Conservation (phyloP, 2,113 vertebrate genomes). For the Phaetusa simplex region DNA sequence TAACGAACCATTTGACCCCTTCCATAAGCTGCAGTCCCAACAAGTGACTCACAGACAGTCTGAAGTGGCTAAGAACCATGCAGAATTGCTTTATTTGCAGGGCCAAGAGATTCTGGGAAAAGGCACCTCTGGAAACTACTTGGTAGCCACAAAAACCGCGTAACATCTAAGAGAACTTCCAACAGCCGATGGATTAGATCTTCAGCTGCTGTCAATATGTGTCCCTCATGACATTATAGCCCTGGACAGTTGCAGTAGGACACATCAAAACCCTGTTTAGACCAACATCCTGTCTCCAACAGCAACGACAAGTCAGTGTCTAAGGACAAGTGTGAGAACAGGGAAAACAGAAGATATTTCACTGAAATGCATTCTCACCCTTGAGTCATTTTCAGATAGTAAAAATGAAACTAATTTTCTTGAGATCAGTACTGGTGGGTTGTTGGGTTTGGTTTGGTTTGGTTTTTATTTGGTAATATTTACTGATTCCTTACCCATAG, state of each 20-base stretch:
- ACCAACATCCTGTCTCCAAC: neutral
- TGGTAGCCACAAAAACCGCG: neutral
- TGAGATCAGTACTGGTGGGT: neutral
- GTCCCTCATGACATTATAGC: neutral
- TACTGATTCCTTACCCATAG: neutral
- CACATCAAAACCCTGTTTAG: neutral
- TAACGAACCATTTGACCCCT: slow-evolving; percentile 7
- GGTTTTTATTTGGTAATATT: neutral
- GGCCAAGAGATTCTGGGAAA: neutral
- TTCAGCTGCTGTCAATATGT: neutral
- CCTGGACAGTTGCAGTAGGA: neutral
- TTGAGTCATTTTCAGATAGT: neutral
- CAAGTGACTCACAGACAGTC: slow-evolving; percentile 29
- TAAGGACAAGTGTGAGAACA: neutral
- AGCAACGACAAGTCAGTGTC: neutral
- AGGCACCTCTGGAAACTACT: neutral
- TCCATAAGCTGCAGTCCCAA: slow-evolving; percentile 27
- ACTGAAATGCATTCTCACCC: neutral
- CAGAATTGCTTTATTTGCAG: neutral
- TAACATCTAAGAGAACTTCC: neutral
- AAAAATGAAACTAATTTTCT: neutral
- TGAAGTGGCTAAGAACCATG: neutral
- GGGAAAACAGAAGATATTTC: neutral
- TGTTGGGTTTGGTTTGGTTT: neutral
- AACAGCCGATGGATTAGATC: neutral